Evolutionary conservation across 2,113 vertebrate genomes (phyloP).

Genomic region (Tor tambroides): DNA sequence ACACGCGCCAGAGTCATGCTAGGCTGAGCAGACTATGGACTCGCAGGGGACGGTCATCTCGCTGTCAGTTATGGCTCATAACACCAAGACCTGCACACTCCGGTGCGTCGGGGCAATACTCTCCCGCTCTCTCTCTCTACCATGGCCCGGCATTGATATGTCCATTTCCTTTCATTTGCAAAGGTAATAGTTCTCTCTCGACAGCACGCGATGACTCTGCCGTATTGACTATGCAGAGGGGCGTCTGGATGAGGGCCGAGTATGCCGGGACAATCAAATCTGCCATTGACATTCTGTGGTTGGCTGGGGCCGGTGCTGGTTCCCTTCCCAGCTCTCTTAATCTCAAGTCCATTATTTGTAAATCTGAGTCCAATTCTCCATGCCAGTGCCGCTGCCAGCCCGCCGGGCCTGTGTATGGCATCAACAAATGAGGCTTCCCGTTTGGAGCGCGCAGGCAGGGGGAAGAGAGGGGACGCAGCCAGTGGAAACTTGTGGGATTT

Average conservation of each 20-base stretch:
- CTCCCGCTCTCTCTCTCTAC: slow-evolving; percentile 41
- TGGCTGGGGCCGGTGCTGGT: slow-evolving; percentile 38
- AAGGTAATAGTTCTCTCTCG: slow-evolving; percentile 55
- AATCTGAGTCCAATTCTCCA: slow-evolving; percentile 51
- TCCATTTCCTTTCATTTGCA: slow-evolving; percentile 59
- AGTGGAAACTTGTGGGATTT: slow-evolving; percentile 54
- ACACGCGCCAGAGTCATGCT: slow-evolving; percentile 61
- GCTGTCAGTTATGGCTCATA: slow-evolving; percentile 69
- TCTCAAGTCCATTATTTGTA: slow-evolving; percentile 56
- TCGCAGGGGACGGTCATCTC: slow-evolving; percentile 69
- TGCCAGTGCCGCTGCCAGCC: slow-evolving; percentile 38
- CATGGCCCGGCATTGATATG: slow-evolving; percentile 52
- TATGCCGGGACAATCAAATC: slow-evolving; percentile 46
- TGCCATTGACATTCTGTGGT: slow-evolving; percentile 50
- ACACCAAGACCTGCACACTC: slow-evolving; percentile 53
- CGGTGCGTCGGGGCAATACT: slow-evolving; percentile 61
- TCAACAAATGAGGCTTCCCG: slow-evolving; percentile 55
- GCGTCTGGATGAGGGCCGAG: slow-evolving; percentile 16
- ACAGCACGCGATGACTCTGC: slow-evolving; percentile 50
- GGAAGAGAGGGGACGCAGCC: slow-evolving; percentile 43
- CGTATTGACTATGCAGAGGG: slow-evolving; percentile 53
- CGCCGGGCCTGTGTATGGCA: slow-evolving; percentile 38
- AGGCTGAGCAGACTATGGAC: slow-evolving; percentile 65
- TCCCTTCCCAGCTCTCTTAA: slow-evolving; percentile 48
- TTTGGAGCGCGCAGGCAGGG: slow-evolving; percentile 44